Conservation (phyloP, 2,888 invertebrate species). For the Rapana venosa region DNA sequence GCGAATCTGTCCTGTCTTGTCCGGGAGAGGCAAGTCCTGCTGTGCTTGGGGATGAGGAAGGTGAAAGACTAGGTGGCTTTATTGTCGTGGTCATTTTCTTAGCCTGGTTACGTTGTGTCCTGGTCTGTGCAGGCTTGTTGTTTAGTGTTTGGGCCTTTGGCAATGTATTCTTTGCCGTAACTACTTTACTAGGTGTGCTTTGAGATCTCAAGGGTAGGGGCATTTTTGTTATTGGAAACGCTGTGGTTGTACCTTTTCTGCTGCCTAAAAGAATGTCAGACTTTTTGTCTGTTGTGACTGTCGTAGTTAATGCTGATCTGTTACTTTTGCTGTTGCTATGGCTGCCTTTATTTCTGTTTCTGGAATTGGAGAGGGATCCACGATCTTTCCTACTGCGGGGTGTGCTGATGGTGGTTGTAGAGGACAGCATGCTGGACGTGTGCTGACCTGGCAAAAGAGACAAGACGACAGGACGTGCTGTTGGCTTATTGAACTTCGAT, state of each 20-base stretch:
- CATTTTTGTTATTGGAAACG: too few species aligned
- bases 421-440: neutral
- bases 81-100: neutral
- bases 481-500: neutral
- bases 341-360: neutral
- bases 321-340: neutral
- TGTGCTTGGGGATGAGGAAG: neutral
- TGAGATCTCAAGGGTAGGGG: neutral
- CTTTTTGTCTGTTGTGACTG: neutral
- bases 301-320: neutral
- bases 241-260: neutral
- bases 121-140: neutral
- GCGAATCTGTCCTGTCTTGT: neutral
- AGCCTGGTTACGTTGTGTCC: too few species aligned
- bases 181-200: neutral
- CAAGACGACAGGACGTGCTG: neutral
- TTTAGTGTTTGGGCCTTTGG: neutral
- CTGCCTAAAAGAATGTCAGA: too few species aligned
- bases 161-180: neutral
- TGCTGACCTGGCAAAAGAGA: neutral
- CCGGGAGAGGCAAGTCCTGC: neutral
- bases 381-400: neutral
- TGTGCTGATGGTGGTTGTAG: neutral
- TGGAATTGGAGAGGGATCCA: neutral
- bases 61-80: too few species aligned